These are phyloP conservation scores for Drosophila serrata DNA, from an alignment of 1,140 invertebrate genomes.

Conservation along the genomic window DNA sequence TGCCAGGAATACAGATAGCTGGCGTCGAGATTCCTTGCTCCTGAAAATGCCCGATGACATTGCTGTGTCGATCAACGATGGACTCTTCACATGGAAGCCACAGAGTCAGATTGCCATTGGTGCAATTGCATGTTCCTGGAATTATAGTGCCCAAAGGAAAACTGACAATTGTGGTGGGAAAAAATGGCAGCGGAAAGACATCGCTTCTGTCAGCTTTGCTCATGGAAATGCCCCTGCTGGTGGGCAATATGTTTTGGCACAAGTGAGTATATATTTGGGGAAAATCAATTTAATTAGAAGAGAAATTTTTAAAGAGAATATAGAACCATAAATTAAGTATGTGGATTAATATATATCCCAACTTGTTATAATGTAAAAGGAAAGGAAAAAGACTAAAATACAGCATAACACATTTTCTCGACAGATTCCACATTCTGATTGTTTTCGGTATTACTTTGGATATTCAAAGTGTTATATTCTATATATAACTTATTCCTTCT, in stretches of 20 bases:
- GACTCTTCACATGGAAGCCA: slow-evolving; percentile 88
- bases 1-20: slow-evolving; percentile 73
- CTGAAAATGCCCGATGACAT: slow-evolving; percentile 85
- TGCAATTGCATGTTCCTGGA: slow-evolving; percentile 61
- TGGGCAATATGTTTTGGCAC: slow-evolving; percentile 89
- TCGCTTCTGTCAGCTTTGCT: slow-evolving; percentile 91
- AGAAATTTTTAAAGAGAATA: too few species aligned
- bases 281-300: background rate
- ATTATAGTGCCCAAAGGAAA: slow-evolving; percentile 71
- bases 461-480: too few species aligned
- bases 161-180: slow-evolving; percentile 91
- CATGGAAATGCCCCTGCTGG: slow-evolving; percentile 90
- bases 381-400: too few species aligned
- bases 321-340: background rate
- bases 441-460: too few species aligned
- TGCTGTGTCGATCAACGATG: slow-evolving; percentile 86
- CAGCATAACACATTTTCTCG: too few species aligned
- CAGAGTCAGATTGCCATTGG: slow-evolving; percentile 52
- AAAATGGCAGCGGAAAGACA: slow-evolving; percentile 92
- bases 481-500: too few species aligned
- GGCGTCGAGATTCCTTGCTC: slow-evolving; percentile 78
- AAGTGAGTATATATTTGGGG: slow-evolving; percentile 86
- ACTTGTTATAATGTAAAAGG: too few species aligned
- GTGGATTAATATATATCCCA: too few species aligned
- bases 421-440: too few species aligned